These are phyloP conservation scores for Cynocephalus volans DNA, from an alignment of 2,113 vertebrate genomes.

Conservation along the genomic window DNA sequence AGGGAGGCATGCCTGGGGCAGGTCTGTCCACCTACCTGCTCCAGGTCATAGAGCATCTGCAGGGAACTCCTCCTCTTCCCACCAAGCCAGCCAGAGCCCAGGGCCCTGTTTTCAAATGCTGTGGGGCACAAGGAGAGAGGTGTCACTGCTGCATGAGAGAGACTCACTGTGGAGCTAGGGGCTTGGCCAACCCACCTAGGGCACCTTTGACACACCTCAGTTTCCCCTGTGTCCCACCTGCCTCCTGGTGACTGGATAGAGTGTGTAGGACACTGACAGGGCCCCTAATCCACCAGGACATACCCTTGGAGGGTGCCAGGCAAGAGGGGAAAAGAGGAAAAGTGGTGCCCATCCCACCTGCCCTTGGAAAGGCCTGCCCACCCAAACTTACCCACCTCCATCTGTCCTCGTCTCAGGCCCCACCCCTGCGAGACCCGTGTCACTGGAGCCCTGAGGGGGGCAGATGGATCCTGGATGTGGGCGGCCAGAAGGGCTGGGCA, in stretches of 20 bases:
- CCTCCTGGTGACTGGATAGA: background rate
- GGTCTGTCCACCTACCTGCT: constrained; percentile 91
- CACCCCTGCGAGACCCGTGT: background rate
- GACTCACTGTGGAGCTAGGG: too few relatives aligned
- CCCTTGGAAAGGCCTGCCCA: background rate
- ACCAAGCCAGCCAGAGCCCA: constrained; percentile 87
- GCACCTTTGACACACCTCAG: background rate
- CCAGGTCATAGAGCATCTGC: constrained; percentile 92
- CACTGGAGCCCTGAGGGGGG: background rate
- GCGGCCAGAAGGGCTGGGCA: background rate
- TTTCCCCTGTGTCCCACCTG: background rate
- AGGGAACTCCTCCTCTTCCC: constrained; percentile 93
- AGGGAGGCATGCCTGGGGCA: background rate
- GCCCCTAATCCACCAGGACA: background rate
- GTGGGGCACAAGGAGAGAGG: constrained; percentile 57
- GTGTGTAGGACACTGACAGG: too few relatives aligned
- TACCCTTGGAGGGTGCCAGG: background rate
- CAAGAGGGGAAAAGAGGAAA: background rate
- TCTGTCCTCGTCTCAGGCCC: background rate
- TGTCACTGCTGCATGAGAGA: background rate
- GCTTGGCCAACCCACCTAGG: background rate
- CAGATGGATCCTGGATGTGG: too few relatives aligned
- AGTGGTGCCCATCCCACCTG: background rate
- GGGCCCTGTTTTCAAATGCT: constrained; percentile 86
- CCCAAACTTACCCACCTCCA: background rate